Conservation (phyloP, 2,797 vertebrate species). For the Pangasius sanitwongsei region DNA sequence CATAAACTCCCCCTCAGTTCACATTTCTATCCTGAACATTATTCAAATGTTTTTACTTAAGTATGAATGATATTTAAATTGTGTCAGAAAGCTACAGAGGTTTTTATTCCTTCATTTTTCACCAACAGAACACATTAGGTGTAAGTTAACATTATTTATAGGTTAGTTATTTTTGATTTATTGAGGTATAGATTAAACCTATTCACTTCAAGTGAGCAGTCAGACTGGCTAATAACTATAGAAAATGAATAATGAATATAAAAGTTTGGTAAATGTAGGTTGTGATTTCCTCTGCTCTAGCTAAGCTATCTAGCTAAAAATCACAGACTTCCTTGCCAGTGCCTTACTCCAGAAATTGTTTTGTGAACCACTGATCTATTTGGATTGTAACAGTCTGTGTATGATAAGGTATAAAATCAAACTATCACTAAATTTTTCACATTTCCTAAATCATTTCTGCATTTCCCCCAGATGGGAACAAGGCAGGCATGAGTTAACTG, state of each 20-base stretch:
- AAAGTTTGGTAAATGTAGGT: neutral
- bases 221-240: neutral
- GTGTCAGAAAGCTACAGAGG: neutral
- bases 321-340: neutral
- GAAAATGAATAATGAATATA: no score
- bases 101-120: neutral
- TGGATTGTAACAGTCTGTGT: neutral
- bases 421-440: neutral
- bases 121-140: no score
- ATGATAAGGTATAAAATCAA: neutral
- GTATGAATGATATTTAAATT: neutral
- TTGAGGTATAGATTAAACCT: neutral
- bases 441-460: neutral
- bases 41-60: neutral
- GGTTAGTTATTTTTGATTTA: neutral
- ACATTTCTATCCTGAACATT: neutral
- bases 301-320: neutral
- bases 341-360: neutral
- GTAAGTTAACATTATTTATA: neutral
- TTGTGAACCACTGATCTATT: neutral
- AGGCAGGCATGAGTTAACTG: conserved; percentile 14
- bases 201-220: neutral
- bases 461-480: neutral
- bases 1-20: neutral
- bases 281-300: neutral